Conservation (phyloP, 2,113 vertebrate genomes). For the Peromyscus polionotus region DNA sequence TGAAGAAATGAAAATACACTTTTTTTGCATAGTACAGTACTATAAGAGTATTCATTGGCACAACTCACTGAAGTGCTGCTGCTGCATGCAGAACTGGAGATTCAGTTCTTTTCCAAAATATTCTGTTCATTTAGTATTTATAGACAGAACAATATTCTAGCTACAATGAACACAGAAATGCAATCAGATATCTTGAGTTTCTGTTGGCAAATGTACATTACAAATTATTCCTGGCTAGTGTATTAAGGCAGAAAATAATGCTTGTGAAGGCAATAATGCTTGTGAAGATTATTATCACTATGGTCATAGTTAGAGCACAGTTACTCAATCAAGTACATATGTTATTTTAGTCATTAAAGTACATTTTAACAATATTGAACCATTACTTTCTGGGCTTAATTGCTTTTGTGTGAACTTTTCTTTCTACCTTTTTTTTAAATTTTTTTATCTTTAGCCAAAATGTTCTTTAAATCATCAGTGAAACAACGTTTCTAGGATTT, state of each 20-base stretch:
- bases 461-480: neutral
- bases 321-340: neutral
- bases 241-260: neutral
- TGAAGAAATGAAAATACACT: neutral
- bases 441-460: neutral
- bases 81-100: neutral
- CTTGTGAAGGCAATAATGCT: neutral
- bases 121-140: neutral
- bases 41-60: neutral
- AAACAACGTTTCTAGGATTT: neutral
- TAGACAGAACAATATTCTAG: neutral
- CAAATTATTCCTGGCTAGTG: neutral
- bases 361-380: neutral
- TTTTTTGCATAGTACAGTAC: neutral
- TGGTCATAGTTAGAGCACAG: neutral
- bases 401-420: neutral
- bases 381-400: neutral
- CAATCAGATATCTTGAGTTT: neutral
- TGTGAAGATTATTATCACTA: neutral
- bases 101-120: neutral
- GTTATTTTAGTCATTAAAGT: neutral
- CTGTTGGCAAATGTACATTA: neutral
- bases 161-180: accelerated
- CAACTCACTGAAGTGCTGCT: neutral
- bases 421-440: neutral